phyloP scores from a whole-genome alignment of 2,888 invertebrate species.

The Formica aserva region DNA sequence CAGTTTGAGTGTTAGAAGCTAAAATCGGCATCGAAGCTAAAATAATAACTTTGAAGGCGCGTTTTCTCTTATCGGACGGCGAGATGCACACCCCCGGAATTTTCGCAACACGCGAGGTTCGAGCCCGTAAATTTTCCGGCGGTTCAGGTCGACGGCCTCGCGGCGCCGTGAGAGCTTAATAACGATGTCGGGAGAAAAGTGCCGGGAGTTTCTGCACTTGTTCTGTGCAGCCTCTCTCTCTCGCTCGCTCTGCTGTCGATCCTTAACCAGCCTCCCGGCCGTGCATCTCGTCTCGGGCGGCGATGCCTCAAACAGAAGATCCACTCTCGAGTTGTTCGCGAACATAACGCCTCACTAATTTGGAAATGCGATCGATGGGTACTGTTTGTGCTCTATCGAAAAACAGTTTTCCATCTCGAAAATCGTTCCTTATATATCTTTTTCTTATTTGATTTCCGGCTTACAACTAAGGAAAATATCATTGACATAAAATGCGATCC shows the following conservation, averaged over 20 bases:
- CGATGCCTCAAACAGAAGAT: conserved; percentile 55
- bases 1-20: background rate
- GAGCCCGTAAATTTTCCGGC: conserved; percentile 35
- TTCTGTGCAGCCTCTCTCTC: conserved; percentile 33
- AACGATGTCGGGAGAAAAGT: conserved; percentile 55
- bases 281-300: conserved; percentile 5
- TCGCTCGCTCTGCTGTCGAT: background rate
- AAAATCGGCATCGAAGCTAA: conserved; percentile 24
- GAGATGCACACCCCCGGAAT: conserved; percentile 45
- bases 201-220: conserved; percentile 56
- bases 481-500: background rate
- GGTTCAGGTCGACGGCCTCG: conserved; percentile 43
- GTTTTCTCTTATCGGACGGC: conserved; percentile 37
- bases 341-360: background rate
- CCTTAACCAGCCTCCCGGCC: conserved; percentile 51
- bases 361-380: conserved; percentile 3
- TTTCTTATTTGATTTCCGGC: conserved; percentile 1
- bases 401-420: conserved; percentile 6
- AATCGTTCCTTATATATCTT: background rate
- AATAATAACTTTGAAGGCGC: conserved; percentile 36
- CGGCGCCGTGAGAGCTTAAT: conserved; percentile 53
- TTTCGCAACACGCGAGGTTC: conserved; percentile 46
- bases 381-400: background rate
- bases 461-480: background rate
- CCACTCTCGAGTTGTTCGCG: conserved; percentile 32